Conservation (phyloP, 2,888 invertebrate genomes). For the Mythimna lalbum region DNA sequence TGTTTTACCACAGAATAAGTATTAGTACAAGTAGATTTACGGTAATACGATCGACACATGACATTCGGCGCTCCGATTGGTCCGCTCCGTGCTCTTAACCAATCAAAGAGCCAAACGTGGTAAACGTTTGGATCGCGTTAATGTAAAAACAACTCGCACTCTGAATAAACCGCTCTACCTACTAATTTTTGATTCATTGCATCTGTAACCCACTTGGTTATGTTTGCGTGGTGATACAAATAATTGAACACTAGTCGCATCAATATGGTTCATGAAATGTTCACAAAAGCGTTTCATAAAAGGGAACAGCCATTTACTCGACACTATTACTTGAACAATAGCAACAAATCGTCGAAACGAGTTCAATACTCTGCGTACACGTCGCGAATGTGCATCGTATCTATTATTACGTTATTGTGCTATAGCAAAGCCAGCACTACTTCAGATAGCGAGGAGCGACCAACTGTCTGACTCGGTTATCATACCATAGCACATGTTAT, state of each 20-base stretch:
- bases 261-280: constrained; percentile 6
- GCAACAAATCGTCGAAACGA: constrained; percentile 31
- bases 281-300: constrained; percentile 19
- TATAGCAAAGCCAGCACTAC: constrained; percentile 22
- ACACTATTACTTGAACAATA: constrained; percentile 40
- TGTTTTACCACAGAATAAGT: no score
- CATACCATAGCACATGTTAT: constrained; percentile 32
- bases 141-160: no score
- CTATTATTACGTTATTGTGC: constrained; percentile 46
- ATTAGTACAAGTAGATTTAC: no score
- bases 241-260: no score
- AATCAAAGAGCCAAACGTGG: no score
- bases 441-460: constrained; percentile 53
- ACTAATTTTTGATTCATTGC: constrained; percentile 1
- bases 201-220: constrained; percentile 2
- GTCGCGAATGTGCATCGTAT: constrained; percentile 37
- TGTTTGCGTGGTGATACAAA: not conserved
- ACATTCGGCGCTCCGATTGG: no score
- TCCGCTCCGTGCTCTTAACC: no score
- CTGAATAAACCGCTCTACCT: constrained; percentile 1
- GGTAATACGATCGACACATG: no score
- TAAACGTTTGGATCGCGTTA: not conserved
- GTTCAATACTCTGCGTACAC: constrained; percentile 44
- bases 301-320: constrained; percentile 11
- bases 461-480: constrained; percentile 51